Conservation (phyloP, 1,140 invertebrate genomes). For the Chymomyza costata region DNA sequence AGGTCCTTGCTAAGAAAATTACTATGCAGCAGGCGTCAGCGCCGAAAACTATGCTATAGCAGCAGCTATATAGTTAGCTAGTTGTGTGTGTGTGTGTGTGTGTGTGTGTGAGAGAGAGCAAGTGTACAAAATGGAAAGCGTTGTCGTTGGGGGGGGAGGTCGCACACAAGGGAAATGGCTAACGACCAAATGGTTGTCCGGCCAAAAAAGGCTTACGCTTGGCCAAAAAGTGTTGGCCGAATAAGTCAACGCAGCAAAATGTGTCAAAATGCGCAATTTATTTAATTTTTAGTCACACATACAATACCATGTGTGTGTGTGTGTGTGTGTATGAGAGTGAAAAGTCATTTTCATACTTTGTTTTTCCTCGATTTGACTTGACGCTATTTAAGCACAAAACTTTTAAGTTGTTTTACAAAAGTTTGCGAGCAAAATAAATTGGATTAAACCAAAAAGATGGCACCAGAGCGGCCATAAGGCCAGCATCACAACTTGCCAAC, state of each 20-base stretch:
- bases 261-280: constrained; percentile 72
- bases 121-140: too few species aligned
- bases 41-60: constrained; percentile 68
- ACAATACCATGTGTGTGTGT: not conserved
- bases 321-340: constrained; percentile 13
- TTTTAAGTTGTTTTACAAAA: constrained; percentile 67
- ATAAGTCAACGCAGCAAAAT: constrained; percentile 65
- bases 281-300: constrained; percentile 53
- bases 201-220: too few species aligned
- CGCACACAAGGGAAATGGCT: too few species aligned
- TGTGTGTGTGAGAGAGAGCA: too few species aligned
- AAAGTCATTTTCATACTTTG: constrained; percentile 69
- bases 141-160: too few species aligned
- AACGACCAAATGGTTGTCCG: too few species aligned
- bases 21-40: constrained; percentile 68
- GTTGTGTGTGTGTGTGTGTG: too few species aligned
- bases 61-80: too few species aligned
- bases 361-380: constrained; percentile 54
- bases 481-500: constrained; percentile 56
- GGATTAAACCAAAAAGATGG: constrained; percentile 72
- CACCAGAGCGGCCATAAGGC: constrained; percentile 59
- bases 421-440: constrained; percentile 66
- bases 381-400: constrained; percentile 67
- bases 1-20: constrained; percentile 45
- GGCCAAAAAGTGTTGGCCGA: too few species aligned